These are phyloP conservation scores for Desmophyllum pertusum DNA, from an alignment of 92 coral and sea anemone genomes.

Conservation along the genomic window DNA sequence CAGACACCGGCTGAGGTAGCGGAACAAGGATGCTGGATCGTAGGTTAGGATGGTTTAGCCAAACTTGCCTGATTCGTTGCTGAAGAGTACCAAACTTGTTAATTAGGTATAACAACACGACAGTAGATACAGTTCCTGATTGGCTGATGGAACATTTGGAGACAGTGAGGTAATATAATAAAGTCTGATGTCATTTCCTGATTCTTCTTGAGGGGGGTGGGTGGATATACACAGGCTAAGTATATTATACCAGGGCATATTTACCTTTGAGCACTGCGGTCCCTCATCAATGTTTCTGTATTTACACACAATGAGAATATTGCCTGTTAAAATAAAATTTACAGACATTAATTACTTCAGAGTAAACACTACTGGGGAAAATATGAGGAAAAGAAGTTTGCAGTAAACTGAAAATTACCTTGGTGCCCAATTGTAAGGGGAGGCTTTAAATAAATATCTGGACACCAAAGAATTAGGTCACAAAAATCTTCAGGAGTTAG, in stretches of 20 bases:
- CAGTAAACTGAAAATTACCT: neutral
- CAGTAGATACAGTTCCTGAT: too few relatives aligned
- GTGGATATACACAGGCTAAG: too few relatives aligned
- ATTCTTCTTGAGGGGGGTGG: too few relatives aligned
- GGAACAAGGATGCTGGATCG: too few relatives aligned
- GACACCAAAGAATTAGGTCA: slow-evolving; percentile 24
- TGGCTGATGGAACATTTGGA: neutral
- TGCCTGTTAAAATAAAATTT: slow-evolving; percentile 52
- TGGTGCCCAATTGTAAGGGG: neutral
- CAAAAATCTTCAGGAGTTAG: neutral
- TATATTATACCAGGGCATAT: neutral
- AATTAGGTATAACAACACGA: too few relatives aligned
- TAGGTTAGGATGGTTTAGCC: too few relatives aligned
- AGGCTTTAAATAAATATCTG: slow-evolving; percentile 22
- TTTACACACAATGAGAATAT: slow-evolving; percentile 85
- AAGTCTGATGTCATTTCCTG: too few relatives aligned
- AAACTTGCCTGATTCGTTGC: too few relatives aligned
- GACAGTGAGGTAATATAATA: too few relatives aligned
- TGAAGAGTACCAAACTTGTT: too few relatives aligned
- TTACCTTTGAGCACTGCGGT: slow-evolving; percentile 36
- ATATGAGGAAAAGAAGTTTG: too few relatives aligned
- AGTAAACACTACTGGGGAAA: neutral
- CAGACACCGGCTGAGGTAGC: too few relatives aligned
- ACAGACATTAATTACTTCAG: neutral
- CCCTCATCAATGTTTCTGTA: slow-evolving; percentile 44